Conservation (phyloP, 2,797 vertebrate genomes). For the Thunnus albacares region DNA sequence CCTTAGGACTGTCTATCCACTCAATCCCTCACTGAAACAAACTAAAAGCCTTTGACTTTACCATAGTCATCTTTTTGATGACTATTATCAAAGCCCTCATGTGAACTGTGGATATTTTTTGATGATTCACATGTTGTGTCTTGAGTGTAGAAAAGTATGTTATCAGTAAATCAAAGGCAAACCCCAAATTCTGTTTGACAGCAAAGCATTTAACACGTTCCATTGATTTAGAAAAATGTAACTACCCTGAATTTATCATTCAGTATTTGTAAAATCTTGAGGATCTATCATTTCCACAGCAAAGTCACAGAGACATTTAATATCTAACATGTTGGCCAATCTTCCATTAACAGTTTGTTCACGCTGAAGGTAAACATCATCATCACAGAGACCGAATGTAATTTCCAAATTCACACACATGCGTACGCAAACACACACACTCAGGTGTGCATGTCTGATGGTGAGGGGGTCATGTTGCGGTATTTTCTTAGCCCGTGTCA, state of each 20-base stretch:
- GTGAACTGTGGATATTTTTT: not conserved
- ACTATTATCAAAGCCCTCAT: not conserved
- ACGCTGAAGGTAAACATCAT: not conserved
- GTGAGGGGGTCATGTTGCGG: constrained; percentile 22
- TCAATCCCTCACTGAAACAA: not conserved
- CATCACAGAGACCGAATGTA: not conserved
- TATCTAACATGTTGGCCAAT: no score
- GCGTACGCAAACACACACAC: constrained; percentile 23
- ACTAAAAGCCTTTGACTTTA: not conserved
- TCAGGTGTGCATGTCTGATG: constrained; percentile 51
- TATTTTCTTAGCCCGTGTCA: constrained; percentile 72
- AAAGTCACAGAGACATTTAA: no score
- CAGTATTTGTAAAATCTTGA: not conserved
- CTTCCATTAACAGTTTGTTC: no score
- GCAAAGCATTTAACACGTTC: not conserved
- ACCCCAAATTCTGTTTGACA: not conserved
- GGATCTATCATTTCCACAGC: no score
- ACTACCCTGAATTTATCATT: not conserved
- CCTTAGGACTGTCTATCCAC: no score
- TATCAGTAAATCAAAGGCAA: not conserved
- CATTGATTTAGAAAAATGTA: not conserved
- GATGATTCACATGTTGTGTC: not conserved
- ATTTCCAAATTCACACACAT: not conserved
- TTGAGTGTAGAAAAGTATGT: not conserved
- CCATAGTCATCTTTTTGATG: not conserved